Evolutionary conservation across 2,113 vertebrate genomes (phyloP).

Genomic region (Gymnogyps californianus): DNA sequence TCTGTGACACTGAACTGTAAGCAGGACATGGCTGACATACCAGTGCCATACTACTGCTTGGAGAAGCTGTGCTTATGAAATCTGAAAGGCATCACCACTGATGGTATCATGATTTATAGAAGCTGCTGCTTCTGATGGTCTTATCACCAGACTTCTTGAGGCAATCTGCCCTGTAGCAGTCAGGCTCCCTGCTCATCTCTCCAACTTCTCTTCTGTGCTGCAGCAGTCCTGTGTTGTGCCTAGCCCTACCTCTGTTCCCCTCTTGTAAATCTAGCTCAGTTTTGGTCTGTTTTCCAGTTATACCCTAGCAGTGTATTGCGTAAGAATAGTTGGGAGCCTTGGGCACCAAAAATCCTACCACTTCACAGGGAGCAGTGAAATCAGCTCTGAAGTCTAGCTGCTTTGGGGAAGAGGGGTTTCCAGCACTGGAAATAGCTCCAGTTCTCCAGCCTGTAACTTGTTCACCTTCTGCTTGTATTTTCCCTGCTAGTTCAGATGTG

Average conservation of each 20-base stretch:
- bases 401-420: not conserved
- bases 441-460: not conserved
- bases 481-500: not conserved
- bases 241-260: not conserved
- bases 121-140: not conserved
- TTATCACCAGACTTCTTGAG: not conserved
- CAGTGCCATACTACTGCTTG: not conserved
- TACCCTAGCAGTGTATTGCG: not conserved
- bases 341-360: not conserved
- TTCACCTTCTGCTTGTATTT: not conserved
- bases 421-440: not conserved
- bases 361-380: not conserved
- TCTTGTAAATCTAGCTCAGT: not conserved
- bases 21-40: not conserved
- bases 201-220: not conserved
- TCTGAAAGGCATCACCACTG: not conserved
- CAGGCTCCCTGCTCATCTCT: not conserved
- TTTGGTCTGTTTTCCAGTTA: not conserved
- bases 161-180: not conserved
- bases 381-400: not conserved
- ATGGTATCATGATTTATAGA: not conserved
- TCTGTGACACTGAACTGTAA: not conserved
- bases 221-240: not conserved
- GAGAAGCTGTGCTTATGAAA: not conserved
- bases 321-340: not conserved